These are phyloP conservation scores for Prionailurus viverrinus DNA, from an alignment of 2,113 vertebrate species.

Conservation along the genomic window DNA sequence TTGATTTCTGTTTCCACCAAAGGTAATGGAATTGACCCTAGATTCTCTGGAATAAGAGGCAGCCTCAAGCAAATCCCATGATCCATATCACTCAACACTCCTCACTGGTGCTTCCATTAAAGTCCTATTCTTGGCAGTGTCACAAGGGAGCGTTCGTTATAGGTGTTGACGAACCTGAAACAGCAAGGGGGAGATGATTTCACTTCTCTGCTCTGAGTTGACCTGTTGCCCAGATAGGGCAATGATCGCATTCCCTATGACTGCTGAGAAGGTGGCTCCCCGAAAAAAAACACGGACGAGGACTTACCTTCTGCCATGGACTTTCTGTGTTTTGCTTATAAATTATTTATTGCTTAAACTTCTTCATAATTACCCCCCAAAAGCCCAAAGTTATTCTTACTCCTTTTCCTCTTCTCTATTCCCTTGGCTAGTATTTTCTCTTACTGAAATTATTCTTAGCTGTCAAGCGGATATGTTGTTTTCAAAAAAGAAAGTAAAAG, in stretches of 20 bases:
- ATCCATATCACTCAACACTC: rapidly evolving
- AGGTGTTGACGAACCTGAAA: neutral
- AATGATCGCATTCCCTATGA: neutral
- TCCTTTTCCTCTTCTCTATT: neutral
- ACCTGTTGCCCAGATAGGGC: neutral
- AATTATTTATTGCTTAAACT: neutral
- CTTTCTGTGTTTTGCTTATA: neutral
- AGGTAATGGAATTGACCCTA: neutral
- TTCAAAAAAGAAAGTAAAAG: constrained; percentile 16
- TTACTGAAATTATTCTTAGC: neutral
- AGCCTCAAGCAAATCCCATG: neutral
- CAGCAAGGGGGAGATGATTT: neutral
- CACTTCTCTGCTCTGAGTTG: neutral
- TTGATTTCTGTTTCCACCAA: no score
- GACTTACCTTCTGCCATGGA: neutral
- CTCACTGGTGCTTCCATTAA: neutral
- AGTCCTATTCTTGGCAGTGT: neutral
- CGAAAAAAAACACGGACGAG: neutral
- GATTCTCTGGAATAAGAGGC: neutral
- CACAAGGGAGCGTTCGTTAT: neutral
- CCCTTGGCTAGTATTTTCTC: neutral
- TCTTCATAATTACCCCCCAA: neutral
- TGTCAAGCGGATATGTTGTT: neutral
- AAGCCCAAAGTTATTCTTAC: neutral
- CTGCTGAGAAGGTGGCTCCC: neutral